Percentiles rank a stretch among this genome's conserved stretches.
These are phyloP conservation scores for Drosophila maculinotata DNA, from an alignment of 2,888 invertebrate genomes.

Conservation along the genomic window DNA sequence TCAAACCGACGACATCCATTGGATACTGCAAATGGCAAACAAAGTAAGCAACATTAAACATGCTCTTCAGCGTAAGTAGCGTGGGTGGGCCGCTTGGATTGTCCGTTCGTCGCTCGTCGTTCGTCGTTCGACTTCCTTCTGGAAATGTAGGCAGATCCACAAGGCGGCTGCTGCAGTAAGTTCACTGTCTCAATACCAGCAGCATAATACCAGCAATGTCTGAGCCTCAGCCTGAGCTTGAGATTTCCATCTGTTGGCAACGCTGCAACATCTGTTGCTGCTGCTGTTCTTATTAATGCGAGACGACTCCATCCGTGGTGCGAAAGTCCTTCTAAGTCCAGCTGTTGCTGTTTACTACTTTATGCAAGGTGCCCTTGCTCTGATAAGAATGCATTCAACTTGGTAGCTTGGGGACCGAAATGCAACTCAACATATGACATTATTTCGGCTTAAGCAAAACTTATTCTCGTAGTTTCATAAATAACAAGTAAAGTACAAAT, in stretches of 20 bases:
- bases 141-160: background rate
- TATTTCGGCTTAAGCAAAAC: too few relatives aligned
- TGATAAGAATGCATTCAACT: conserved; percentile 8
- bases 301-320: background rate
- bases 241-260: conserved; percentile 32
- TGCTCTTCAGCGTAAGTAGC: conserved; percentile 69
- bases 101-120: too few relatives aligned
- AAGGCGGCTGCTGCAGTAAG: conserved; percentile 10
- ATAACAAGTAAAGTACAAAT: too few relatives aligned
- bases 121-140: conserved; percentile 4
- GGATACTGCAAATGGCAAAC: conserved; percentile 65
- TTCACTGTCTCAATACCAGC: conserved; percentile 19
- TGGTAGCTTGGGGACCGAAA: conserved; percentile 6
- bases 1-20: conserved; percentile 29
- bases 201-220: background rate
- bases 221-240: background rate
- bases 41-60: conserved; percentile 75
- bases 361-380: conserved; percentile 1
- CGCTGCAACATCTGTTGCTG: conserved; percentile 34
- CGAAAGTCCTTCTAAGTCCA: conserved; percentile 29
- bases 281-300: background rate
- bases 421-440: conserved; percentile 18
- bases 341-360: conserved; percentile 14
- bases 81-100: conserved; percentile 63
- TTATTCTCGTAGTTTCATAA: too few relatives aligned